phyloP scores from a whole-genome alignment of 2,888 invertebrate genomes.

The Tribolium freemani region DNA sequence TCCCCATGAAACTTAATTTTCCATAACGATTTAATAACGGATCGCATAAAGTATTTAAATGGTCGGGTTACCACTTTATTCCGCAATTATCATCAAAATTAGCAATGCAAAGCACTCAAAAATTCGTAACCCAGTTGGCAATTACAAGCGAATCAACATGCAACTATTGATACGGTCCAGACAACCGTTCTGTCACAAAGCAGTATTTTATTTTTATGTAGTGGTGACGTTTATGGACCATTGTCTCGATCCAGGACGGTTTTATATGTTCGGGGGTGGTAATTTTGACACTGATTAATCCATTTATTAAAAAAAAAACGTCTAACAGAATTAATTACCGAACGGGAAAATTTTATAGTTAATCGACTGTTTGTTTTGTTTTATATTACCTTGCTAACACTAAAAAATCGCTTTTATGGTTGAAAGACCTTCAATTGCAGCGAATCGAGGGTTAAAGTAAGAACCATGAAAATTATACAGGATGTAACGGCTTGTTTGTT shows the following conservation, averaged over 20 bases:
- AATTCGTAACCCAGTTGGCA: neutral
- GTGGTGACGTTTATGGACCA: conserved; percentile 15
- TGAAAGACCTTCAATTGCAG: conserved; percentile 26
- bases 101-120: neutral
- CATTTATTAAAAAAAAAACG: too few relatives aligned
- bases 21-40: neutral
- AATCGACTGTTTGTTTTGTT: conserved; percentile 30
- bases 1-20: neutral
- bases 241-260: neutral
- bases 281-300: too few relatives aligned
- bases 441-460: conserved; percentile 12
- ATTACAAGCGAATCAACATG: neutral
- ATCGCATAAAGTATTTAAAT: neutral
- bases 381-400: conserved; percentile 25
- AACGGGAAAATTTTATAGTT: conserved; percentile 8
- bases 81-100: too few relatives aligned
- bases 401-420: conserved; percentile 18
- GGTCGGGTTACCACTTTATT: neutral
- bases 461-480: conserved; percentile 3
- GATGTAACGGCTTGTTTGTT: neutral
- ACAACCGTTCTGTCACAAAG: too few relatives aligned
- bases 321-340: too few relatives aligned
- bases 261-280: conserved; percentile 1
- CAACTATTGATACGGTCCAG: neutral
- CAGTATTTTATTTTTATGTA: neutral